These are phyloP conservation scores for Dolichallabes microphthalmus DNA, from an alignment of 2,113 vertebrate genomes.

Conservation along the genomic window DNA sequence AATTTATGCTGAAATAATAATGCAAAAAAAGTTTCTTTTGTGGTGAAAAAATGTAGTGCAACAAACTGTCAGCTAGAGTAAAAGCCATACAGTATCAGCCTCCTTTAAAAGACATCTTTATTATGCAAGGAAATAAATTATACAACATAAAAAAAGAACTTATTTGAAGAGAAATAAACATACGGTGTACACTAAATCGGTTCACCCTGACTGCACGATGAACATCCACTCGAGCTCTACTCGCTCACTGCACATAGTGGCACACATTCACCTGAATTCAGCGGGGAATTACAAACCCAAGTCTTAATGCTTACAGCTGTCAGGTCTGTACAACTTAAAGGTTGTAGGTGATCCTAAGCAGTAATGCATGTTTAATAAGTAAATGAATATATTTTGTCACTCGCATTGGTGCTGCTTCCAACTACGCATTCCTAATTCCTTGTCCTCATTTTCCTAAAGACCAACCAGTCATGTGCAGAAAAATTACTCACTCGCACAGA, in stretches of 20 bases:
- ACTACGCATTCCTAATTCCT: slow-evolving; percentile 15
- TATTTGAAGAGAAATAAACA: slow-evolving; percentile 80
- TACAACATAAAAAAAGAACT: slow-evolving; percentile 82
- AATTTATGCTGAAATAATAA: not conserved
- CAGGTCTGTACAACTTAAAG: slow-evolving; percentile 71
- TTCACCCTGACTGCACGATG: slow-evolving; percentile 78
- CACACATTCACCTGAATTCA: slow-evolving; percentile 80
- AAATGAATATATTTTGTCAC: slow-evolving; percentile 8
- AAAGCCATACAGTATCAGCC: not conserved
- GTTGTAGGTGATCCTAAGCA: slow-evolving; percentile 9
- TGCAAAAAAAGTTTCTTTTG: not conserved
- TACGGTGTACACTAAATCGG: slow-evolving; percentile 82
- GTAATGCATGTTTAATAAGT: slow-evolving; percentile 23
- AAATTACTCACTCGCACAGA: slow-evolving; percentile 5
- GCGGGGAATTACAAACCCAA: slow-evolving; percentile 68
- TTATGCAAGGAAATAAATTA: slow-evolving; percentile 95
- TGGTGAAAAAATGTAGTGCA: not conserved
- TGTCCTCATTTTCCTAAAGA: slow-evolving; percentile 28
- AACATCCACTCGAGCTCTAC: slow-evolving; percentile 76
- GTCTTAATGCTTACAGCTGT: slow-evolving; percentile 74
- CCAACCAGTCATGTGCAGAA: slow-evolving; percentile 23
- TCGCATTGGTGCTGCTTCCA: not conserved
- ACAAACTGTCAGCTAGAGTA: not conserved
- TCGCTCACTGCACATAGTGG: slow-evolving; percentile 69
- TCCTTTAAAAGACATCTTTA: slow-evolving; percentile 85